These are phyloP conservation scores for Entomobrya proxima DNA, from an alignment of 2,888 invertebrate species.

Conservation along the genomic window DNA sequence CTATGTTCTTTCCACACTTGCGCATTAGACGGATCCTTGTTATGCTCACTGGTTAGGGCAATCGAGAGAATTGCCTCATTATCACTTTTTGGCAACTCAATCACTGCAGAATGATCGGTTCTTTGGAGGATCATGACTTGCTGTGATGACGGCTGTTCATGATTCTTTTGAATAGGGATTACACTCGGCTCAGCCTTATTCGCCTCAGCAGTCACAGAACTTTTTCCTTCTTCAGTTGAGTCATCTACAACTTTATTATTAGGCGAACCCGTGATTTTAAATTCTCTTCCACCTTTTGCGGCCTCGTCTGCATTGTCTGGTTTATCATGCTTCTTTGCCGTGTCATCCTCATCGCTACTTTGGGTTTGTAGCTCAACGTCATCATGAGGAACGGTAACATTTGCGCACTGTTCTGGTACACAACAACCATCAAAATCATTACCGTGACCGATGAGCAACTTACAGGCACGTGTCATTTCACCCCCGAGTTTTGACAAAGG, in stretches of 20 bases:
- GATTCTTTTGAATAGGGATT: constrained; percentile 46
- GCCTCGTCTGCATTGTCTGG: constrained; percentile 33
- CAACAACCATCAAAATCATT: constrained; percentile 74
- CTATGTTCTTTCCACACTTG: constrained; percentile 73
- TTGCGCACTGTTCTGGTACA: constrained; percentile 73
- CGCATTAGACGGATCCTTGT: constrained; percentile 58
- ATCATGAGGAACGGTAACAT: constrained; percentile 65
- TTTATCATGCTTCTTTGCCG: background rate
- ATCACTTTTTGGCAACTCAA: constrained; percentile 72
- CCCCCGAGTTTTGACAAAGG: constrained; percentile 72
- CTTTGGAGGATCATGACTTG: constrained; percentile 71
- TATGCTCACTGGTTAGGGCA: constrained; percentile 69
- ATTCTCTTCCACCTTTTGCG: constrained; percentile 71
- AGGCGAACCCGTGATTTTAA: constrained; percentile 72
- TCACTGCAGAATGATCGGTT: constrained; percentile 72
- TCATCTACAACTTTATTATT: constrained; percentile 71
- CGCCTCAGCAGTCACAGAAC: background rate
- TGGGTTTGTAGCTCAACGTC: constrained; percentile 54
- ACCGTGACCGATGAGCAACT: constrained; percentile 72
- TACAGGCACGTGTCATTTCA: constrained; percentile 73
- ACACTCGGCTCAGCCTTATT: constrained; percentile 26
- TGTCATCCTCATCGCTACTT: constrained; percentile 62
- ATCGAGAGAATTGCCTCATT: constrained; percentile 74
- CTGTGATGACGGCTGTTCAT: constrained; percentile 37
- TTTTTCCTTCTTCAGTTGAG: constrained; percentile 57